Conservation (phyloP, 2,113 vertebrate species). For the Murina feae region DNA sequence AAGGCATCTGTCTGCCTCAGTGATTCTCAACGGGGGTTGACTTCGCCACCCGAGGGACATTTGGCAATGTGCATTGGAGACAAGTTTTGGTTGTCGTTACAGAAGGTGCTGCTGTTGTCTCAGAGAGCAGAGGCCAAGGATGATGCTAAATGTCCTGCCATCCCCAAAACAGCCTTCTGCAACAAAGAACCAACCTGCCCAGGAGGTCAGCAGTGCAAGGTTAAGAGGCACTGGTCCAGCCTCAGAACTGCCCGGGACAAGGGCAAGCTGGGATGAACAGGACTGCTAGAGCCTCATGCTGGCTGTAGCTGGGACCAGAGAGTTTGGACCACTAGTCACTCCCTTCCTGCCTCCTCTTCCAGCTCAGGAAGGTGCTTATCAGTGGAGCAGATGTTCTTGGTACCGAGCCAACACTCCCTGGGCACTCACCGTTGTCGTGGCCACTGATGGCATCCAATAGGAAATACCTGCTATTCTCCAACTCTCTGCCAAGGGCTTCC, state of each 20-base stretch:
- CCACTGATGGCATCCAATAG: accelerated
- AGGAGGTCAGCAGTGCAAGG: background rate
- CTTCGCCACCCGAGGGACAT: background rate
- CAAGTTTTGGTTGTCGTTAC: background rate
- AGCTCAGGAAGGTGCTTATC: background rate
- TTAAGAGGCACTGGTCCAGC: background rate
- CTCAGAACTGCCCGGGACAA: background rate
- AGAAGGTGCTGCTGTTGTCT: background rate
- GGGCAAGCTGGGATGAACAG: background rate
- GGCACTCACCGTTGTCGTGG: background rate
- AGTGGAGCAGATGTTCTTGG: too few species aligned
- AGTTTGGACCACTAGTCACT: background rate
- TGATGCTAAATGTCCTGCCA: background rate
- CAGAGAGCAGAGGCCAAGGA: background rate
- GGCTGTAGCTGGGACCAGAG: background rate
- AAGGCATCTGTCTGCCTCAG: background rate
- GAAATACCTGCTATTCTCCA: background rate
- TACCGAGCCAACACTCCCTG: accelerated
- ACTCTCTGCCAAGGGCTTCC: background rate
- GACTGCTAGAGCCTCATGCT: accelerated
- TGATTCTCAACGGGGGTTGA: background rate
- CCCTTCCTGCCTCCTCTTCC: background rate
- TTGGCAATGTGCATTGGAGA: background rate
- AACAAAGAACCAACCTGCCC: background rate
- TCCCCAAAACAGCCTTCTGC: background rate